Percentiles rank a stretch among this genome's conserved stretches.
phyloP scores from a whole-genome alignment of 2,113 vertebrate genomes.

The Callionymus lyra region DNA sequence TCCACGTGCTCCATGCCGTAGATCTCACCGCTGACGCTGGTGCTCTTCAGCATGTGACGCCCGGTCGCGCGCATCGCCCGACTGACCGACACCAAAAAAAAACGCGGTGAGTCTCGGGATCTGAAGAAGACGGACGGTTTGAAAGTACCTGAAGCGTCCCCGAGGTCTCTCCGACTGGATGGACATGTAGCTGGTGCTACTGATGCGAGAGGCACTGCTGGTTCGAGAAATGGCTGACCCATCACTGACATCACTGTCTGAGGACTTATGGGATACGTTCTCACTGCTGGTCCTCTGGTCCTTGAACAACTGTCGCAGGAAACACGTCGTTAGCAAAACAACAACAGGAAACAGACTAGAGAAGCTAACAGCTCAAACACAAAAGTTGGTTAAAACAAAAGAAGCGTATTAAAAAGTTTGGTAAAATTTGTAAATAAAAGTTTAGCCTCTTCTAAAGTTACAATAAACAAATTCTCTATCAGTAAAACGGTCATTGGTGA shows the following conservation, averaged over 20 bases:
- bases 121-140: background rate
- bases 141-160: slow-evolving; percentile 87
- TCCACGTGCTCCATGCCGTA: slow-evolving; percentile 90
- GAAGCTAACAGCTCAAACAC: no score
- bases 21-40: slow-evolving; percentile 93
- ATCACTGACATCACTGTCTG: slow-evolving; percentile 98
- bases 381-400: no score
- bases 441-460: no score
- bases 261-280: slow-evolving; percentile 93
- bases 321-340: background rate
- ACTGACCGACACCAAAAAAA: slow-evolving; percentile 44
- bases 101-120: background rate
- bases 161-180: slow-evolving; percentile 94
- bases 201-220: slow-evolving; percentile 99
- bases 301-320: slow-evolving; percentile 75
- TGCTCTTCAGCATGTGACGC: slow-evolving; percentile 90
- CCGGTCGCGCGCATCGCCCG: slow-evolving; percentile 86
- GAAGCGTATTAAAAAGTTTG: no score
- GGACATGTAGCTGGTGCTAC: slow-evolving; percentile 99
- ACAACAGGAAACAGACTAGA: no score
- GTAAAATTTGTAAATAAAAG: no score
- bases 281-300: slow-evolving; percentile 93
- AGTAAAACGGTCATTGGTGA: no score
- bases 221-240: slow-evolving; percentile 97
- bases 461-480: no score